phyloP scores from a whole-genome alignment of 2,113 vertebrate species.

The Periophthalmus modestus region DNA sequence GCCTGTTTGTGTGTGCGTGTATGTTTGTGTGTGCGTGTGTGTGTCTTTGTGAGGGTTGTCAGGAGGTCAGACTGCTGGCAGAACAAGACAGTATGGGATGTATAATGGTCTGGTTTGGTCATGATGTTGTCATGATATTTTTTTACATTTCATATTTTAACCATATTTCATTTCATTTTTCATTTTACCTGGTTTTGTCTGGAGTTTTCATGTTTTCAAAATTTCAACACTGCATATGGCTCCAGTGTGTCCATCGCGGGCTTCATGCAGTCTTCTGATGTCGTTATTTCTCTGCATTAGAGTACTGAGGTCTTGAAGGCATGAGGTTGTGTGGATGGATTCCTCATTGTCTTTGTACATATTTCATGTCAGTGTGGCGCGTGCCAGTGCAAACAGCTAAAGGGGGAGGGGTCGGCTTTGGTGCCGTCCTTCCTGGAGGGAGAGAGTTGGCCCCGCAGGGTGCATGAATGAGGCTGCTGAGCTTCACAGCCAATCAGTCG shows the following conservation, averaged over 20 bases:
- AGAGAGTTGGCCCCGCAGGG: conserved; percentile 35
- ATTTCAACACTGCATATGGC: background rate
- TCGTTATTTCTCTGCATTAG: conserved; percentile 1
- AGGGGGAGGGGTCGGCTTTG: conserved; percentile 33
- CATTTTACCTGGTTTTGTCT: background rate
- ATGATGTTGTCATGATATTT: background rate
- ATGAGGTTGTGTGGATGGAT: conserved; percentile 10
- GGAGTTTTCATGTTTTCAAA: background rate
- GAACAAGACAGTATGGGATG: conserved; percentile 59
- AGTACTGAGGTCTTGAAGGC: conserved; percentile 7
- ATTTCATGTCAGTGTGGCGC: conserved; percentile 23
- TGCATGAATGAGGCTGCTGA: conserved; percentile 13
- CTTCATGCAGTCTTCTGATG: background rate
- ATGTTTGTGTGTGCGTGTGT: conserved; percentile 28
- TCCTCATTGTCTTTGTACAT: conserved; percentile 29
- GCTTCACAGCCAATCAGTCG: conserved; percentile 63
- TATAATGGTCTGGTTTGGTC: conserved; percentile 50
- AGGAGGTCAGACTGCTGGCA: conserved; percentile 35
- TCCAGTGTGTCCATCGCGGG: background rate
- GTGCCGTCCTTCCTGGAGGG: conserved; percentile 57
- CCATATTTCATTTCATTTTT: too few species aligned
- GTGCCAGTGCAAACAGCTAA: background rate
- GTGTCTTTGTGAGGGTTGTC: conserved; percentile 16
- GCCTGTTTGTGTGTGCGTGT: conserved; percentile 34
- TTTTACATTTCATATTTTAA: background rate